Conservation (phyloP, 2,113 vertebrate species). For the Mirounga angustirostris region DNA sequence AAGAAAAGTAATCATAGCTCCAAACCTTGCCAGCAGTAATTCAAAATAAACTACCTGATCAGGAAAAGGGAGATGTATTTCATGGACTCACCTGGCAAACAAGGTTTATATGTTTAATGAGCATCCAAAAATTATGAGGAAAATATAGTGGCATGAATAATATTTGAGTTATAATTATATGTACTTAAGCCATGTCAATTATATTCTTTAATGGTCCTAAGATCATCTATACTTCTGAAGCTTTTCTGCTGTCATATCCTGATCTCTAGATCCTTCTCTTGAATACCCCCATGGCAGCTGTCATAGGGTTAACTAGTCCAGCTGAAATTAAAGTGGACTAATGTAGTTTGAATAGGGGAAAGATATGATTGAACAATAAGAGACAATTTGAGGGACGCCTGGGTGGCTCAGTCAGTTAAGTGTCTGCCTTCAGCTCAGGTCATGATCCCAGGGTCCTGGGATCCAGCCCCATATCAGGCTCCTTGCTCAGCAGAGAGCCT, state of each 20-base stretch:
- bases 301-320: not conserved
- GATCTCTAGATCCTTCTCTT: not conserved
- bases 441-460: not conserved
- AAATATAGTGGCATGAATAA: not conserved
- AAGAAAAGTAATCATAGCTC: not conserved
- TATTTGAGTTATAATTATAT: constrained; percentile 18
- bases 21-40: not conserved
- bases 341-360: not conserved
- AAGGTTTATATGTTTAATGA: not conserved
- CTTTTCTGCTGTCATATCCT: not conserved
- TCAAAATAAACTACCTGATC: constrained; percentile 16
- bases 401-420: not conserved
- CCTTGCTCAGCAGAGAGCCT: not conserved
- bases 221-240: not conserved
- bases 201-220: not conserved
- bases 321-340: not conserved
- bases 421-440: too few species aligned
- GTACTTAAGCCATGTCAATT: not conserved
- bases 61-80: not conserved
- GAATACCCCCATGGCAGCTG: not conserved
- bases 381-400: not conserved
- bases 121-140: not conserved
- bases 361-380: not conserved
- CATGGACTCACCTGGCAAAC: not conserved
- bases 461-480: not conserved